Conservation (phyloP, 1,140 invertebrate species). For the Bombus picipes region DNA sequence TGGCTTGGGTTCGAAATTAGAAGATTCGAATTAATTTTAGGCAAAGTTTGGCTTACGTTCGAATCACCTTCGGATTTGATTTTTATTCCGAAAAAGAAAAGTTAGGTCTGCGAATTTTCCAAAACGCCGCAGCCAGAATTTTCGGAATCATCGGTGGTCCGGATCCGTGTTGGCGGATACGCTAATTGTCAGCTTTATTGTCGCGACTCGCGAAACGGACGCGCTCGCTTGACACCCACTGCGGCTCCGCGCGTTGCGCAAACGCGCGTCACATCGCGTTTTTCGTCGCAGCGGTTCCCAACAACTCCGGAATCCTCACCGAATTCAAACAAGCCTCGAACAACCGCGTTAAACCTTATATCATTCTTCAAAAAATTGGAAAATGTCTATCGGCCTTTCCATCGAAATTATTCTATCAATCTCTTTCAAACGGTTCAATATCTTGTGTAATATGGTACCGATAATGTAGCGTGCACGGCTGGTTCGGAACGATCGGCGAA, state of each 20-base stretch:
- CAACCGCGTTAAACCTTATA: background rate
- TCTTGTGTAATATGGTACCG: background rate
- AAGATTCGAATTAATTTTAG: too few relatives aligned
- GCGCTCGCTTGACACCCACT: slow-evolving; percentile 4
- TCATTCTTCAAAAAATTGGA: background rate
- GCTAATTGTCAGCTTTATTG: slow-evolving; percentile 34
- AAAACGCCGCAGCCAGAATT: background rate
- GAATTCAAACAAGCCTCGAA: background rate
- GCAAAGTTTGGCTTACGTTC: too few relatives aligned
- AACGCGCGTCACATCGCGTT: slow-evolving; percentile 10
- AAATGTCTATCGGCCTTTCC: background rate
- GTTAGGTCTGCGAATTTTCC: background rate
- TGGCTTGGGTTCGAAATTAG: too few relatives aligned
- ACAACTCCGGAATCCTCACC: background rate
- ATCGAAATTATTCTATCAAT: background rate
- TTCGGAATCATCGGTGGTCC: too few relatives aligned
- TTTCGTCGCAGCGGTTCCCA: slow-evolving; percentile 6
- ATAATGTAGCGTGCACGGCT: background rate
- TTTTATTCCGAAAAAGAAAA: too few relatives aligned
- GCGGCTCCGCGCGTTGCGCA: slow-evolving; percentile 18
- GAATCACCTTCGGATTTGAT: too few relatives aligned
- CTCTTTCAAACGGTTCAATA: background rate
- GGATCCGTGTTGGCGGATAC: background rate
- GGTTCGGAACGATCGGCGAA: slow-evolving; percentile 37
- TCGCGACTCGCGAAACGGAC: background rate